Conservation (phyloP, 2,888 invertebrate genomes). For the Stenolophus ochropezus region DNA sequence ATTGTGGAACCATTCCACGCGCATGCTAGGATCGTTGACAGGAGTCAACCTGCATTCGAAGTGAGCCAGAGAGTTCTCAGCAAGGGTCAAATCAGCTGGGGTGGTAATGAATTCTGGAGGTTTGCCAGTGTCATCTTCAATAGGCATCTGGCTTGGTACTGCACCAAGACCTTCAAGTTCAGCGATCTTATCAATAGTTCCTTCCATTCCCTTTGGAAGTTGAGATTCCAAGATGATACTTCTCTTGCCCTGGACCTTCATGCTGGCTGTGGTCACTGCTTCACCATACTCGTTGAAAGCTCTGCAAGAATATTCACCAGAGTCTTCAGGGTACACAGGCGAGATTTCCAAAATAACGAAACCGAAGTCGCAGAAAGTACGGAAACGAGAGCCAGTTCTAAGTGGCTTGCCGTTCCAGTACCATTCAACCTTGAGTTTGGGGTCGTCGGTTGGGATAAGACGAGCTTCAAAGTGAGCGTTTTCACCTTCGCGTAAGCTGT, state of each 20-base stretch:
- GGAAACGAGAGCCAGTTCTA: constrained; percentile 92
- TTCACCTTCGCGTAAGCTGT: constrained; percentile 91
- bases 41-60: constrained; percentile 94
- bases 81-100: constrained; percentile 87
- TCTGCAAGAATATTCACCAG: constrained; percentile 92
- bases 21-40: constrained; percentile 93
- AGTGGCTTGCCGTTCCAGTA: constrained; percentile 94
- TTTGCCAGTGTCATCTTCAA: constrained; percentile 88
- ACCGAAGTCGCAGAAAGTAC: constrained; percentile 98
- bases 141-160: constrained; percentile 79
- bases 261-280: constrained; percentile 90
- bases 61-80: constrained; percentile 92
- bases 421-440: constrained; percentile 94
- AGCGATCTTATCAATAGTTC: constrained; percentile 94
- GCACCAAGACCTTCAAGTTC: constrained; percentile 91
- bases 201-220: constrained; percentile 93
- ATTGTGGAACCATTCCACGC: constrained; percentile 98
- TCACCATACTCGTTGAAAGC: constrained; percentile 93
- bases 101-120: constrained; percentile 94
- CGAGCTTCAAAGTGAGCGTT: constrained; percentile 94
- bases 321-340: constrained; percentile 97
- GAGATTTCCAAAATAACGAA: constrained; percentile 98
- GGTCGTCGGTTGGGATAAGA: constrained; percentile 92
- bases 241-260: constrained; percentile 94
- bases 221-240: constrained; percentile 95